Evolutionary conservation across 2,797 vertebrate genomes (phyloP), one percentile per base, ranked within the genome.

Genomic region (Carapus acus): DNA sequence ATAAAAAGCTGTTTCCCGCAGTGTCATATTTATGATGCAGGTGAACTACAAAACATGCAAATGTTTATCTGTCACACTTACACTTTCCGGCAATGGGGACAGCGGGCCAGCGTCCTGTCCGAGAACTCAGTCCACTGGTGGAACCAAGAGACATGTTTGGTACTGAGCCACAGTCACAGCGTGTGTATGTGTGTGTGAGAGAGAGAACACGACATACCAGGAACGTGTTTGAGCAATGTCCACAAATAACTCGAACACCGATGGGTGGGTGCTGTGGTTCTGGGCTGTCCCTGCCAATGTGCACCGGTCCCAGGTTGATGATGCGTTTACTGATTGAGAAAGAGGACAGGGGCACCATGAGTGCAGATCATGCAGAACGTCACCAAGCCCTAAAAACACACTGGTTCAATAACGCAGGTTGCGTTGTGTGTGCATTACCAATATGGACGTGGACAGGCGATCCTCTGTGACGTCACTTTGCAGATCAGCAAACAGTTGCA

Each of bases 401-500:
- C 24, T 27, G 5, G 24, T n/a, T n/a, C n/a, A n/a, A n/a, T n/a
- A n/a, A n/a, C 4, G 31, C 31, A 3, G 9, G 31, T 4, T 11
- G 6, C 9, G 31, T 7, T 14, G 14, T 36, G 34, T 36, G 4
- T 0, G 37, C 56, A 87, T 89, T 78, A 94, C 93, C 93, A 94
- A 71, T 92, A 90, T 0, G 90, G 90, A 1, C 92, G 82, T 0
- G 93, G 92, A 37, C 93, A 95, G 63, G 92, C 92, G 36, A 95
- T 94, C 73, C 87, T 85, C 69, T 92, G 92, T 0, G 92, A 92
- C 1, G 91, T 91, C 69, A 92, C 92, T 78, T 92, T 93, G 77
- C 93, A 95, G 77, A 95, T 93, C 49, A 95, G 88, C 19, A 95
- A 89, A 62, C 92, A 94, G 83, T 93, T 94, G 37, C 93, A 95